Base-by-base conservation (phyloP, 2,113 vertebrate species). In the Cinclus cinclus region DNA sequence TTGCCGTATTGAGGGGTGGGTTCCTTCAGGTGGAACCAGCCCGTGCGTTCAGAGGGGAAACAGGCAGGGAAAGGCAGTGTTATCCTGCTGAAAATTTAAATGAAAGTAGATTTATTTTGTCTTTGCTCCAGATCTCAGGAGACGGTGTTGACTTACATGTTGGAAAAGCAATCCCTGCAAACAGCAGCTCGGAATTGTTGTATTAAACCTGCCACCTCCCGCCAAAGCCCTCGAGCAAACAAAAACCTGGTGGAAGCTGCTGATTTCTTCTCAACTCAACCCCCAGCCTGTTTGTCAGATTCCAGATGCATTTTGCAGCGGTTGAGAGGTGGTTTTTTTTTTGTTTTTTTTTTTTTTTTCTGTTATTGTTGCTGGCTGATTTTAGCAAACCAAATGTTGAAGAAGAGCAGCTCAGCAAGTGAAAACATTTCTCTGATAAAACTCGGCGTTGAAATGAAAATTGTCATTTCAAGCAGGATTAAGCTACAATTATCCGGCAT, bases 321-420 rank as follows among this genome's bases (percentile, higher is more conserved):
- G 92, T 33, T 70, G 63, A 88, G 70, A 68, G 71, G n/a, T 37
- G 30, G 20, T 11, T 7, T 65, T 68, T 47, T 68, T 49, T 59
- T 58, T n/a, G n/a, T 37, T 37, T 25, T 77, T 28, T 64, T 16
- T 25, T 23, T 41, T 63, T 37, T 83, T 44, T 58, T 10, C 37
- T 59, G 64, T 71, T 94, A 55, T 75, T 88, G 65, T 80, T 42
- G 71, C 56, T 44, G 91, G 39, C 30, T 86, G 83, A 80, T 80
- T 95, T 94, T n/a, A 93, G 86, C 60, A 81, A 94, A 77, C 53
- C 79, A 75, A 94, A 93, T 52, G 79, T 92, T 88, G 94, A 83
- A 92, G 88, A 73, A 49, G 56, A 95, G 68, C 68, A 46, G 90
- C 69, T 76, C 60, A 42, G 75, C 44, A 46, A 95, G 75, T 13